These are phyloP conservation scores for Timema cristinae DNA, from an alignment of 2,888 invertebrate genomes.

Conservation along the genomic window DNA sequence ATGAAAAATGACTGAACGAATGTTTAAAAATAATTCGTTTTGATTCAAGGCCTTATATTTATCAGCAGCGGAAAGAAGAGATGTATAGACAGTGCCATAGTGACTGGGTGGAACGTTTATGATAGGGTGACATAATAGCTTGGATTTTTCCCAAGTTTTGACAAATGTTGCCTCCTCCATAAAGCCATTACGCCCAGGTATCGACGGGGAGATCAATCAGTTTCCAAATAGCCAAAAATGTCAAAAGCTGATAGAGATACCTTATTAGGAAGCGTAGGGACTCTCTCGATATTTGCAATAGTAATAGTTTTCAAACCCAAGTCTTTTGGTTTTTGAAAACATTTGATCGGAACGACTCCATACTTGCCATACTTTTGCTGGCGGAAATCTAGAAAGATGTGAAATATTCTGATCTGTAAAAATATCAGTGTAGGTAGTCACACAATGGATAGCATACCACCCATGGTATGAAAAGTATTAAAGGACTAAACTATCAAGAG, in stretches of 20 bases:
- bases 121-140: conserved; percentile 16
- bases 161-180: too few species aligned
- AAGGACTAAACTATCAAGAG: background rate
- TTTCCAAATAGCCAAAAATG: background rate
- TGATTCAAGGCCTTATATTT: conserved; percentile 25
- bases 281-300: too few species aligned
- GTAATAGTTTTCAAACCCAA: too few species aligned
- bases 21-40: too few species aligned
- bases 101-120: conserved; percentile 31
- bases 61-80: conserved; percentile 30
- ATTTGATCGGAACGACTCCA: too few species aligned
- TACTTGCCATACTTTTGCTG: background rate
- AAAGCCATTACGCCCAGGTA: too few species aligned
- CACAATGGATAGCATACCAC: background rate
- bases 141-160: conserved; percentile 17
- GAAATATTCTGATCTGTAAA: background rate
- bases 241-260: background rate
- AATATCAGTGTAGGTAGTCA: background rate
- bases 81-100: conserved; percentile 32
- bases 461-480: conserved; percentile 1
- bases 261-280: background rate
- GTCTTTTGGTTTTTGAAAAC: too few species aligned
- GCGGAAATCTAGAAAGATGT: background rate
- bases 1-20: too few species aligned
- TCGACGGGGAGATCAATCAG: too few species aligned